These are phyloP conservation scores for Drosophila navojoa DNA, from an alignment of 1,140 invertebrate genomes.

Conservation along the genomic window DNA sequence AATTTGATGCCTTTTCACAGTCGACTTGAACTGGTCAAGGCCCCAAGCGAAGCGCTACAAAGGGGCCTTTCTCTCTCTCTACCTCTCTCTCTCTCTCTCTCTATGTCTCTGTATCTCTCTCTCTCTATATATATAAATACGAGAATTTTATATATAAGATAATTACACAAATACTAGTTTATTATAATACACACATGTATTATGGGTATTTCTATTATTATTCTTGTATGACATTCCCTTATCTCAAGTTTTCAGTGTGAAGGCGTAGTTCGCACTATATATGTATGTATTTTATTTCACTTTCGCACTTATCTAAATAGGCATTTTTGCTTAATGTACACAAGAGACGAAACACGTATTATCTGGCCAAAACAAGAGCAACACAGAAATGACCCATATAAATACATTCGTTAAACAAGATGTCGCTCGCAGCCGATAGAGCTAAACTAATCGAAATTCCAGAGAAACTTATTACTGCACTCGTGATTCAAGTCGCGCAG, in stretches of 20 bases:
- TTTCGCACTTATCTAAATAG: conserved; percentile 44
- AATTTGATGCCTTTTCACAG: conserved; percentile 37
- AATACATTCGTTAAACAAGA: neutral
- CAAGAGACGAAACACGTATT: conserved; percentile 6
- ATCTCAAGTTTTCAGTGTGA: neutral
- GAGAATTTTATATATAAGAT: no score
- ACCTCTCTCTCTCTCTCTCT: no score
- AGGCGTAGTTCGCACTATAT: neutral
- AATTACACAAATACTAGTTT: no score
- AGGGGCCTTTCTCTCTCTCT: no score
- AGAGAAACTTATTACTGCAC: neutral
- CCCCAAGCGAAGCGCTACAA: neutral
- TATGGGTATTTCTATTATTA: neutral
- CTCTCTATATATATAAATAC: no score
- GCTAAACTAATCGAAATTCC: neutral
- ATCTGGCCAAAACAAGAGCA: conserved; percentile 21
- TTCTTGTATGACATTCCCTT: neutral
- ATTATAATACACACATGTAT: neutral
- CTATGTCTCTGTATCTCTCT: no score
- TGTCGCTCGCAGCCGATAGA: neutral
- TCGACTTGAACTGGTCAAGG: conserved; percentile 14
- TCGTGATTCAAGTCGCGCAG: neutral
- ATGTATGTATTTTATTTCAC: conserved; percentile 40
- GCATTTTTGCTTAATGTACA: neutral
- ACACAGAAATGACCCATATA: conserved; percentile 36